Base-by-base conservation (phyloP, 2,113 vertebrate species). In the Caloenas nicobarica region DNA sequence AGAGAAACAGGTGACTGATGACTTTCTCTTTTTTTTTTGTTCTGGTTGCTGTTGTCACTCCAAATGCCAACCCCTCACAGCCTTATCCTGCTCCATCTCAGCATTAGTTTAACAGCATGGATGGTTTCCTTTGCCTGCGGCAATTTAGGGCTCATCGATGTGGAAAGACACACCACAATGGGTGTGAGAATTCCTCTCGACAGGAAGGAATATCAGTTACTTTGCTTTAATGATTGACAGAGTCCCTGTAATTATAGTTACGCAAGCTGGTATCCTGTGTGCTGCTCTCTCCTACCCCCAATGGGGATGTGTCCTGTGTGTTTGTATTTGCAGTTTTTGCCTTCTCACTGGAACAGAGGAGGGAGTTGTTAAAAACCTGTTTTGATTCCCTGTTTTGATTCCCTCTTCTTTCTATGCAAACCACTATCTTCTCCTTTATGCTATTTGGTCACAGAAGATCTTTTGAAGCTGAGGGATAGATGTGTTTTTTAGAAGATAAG, bases 161-260 rank as follows among this genome's bases (percentile, higher is more conserved):
- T 93, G 92, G 82, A 87, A 91, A 65, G 80, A 87, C 57, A 89
- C 96, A 89, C 79, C 78, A 61, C 66, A 36, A 4, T 18, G 17
- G 0, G 2, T 69, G 79, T 77, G 73, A 60, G 84, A 94, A 38
- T 81, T 90, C 80, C 51, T 76, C 81, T 89, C 0, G 7, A 77
- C 94, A 96, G 96, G 94, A 97, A 94, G 85, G 81, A 91, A 78
- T 15, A 54, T 10, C 51, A 71, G 86, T 57, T 36, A 44, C 62
- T 83, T 78, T 8, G 36, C 87, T 44, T 93, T 93, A 96, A 89
- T 91, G 91, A 96, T 85, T 95, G 96, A 95, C 93, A 97, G 89
- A 62, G 64, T 46, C 56, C 61, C 91, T 97, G 91, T 94, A 96
- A 96, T 95, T 93, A 64, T 28, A 61, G 68, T 16, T 83, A 51